Base-by-base conservation (phyloP, 2,113 vertebrate species). In the Protomyctophum bolini region DNA sequence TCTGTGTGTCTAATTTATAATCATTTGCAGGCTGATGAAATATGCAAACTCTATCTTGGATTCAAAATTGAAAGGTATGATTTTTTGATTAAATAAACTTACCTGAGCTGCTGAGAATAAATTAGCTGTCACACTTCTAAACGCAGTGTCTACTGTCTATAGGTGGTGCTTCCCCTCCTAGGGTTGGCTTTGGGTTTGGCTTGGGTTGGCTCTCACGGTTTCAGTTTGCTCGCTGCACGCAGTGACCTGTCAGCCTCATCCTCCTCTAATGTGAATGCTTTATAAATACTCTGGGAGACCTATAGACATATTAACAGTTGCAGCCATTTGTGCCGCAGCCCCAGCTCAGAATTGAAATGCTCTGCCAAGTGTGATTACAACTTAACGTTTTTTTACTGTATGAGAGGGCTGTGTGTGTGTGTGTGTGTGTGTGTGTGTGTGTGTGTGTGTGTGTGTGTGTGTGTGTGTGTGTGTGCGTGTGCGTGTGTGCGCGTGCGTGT, bases 41-140 rank as follows among this genome's bases (percentile, higher is more conserved):
- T 93, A 86, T 91, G 92, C 95, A 81, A 94, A 94, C 90, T 93
- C 93, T 61, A 0, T 96, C 88, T 91, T 94, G 81, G 97, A 99
- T 89, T 91, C 92, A 77, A 99, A 94, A 90, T 90, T 99, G 50
- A 96, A 90, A 95, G 98, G 98, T 98, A 89, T 65, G 82, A 89
- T 58, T 59, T 82, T 33, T 45, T 55, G 0, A 6, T 29, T 7
- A 45, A 60, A 9, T 4, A 52, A 11, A 4, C 8, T 10, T 11
- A 9, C 51, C 10, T 52, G 10, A 6, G 12, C 51, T 41, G 12
- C 51, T 41, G 33, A 41, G 5, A 41, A 41, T 3, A 41, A 1
- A 41, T 41, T 4, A 3, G 3, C n/a, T 54, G n/a, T 54, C 12
- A 54, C 11, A 54, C 51, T 11, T n/a, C 5, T 7, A 52, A 9